Conservation (phyloP, 2,113 vertebrate species). For the Hyperoodon ampullatus region DNA sequence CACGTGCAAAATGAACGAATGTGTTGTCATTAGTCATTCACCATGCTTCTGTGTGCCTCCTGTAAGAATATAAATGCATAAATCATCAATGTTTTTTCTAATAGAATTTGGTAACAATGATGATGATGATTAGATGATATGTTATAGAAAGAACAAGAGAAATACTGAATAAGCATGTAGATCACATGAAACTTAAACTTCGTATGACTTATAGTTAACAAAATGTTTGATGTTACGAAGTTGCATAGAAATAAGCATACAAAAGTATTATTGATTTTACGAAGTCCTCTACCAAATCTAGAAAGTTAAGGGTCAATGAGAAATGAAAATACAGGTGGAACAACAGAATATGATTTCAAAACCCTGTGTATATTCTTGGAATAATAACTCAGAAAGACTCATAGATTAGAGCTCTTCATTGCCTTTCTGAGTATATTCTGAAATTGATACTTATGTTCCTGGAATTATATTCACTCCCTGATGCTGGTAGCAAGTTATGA, state of each 20-base stretch:
- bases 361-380: neutral
- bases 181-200: neutral
- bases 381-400: neutral
- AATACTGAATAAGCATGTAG: neutral
- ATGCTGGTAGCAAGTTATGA: neutral
- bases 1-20: neutral
- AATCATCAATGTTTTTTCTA: neutral
- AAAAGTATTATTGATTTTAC: neutral
- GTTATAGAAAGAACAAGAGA: neutral
- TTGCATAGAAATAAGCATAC: neutral
- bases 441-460: neutral
- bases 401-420: neutral
- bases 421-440: neutral
- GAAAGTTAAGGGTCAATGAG: neutral
- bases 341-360: conserved; percentile 4
- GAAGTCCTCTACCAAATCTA: neutral
- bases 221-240: neutral
- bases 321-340: neutral
- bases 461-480: neutral
- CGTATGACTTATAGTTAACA: neutral
- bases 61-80: neutral
- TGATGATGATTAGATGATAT: neutral
- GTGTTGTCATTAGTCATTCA: conserved; percentile 30
- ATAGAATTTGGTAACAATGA: neutral
- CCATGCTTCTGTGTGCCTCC: neutral